A percentile compares a stretch with the other conserved stretches of the same genome.
phyloP scores from a whole-genome alignment of 2,888 invertebrate genomes.

The Xanthorhoe designata region DNA sequence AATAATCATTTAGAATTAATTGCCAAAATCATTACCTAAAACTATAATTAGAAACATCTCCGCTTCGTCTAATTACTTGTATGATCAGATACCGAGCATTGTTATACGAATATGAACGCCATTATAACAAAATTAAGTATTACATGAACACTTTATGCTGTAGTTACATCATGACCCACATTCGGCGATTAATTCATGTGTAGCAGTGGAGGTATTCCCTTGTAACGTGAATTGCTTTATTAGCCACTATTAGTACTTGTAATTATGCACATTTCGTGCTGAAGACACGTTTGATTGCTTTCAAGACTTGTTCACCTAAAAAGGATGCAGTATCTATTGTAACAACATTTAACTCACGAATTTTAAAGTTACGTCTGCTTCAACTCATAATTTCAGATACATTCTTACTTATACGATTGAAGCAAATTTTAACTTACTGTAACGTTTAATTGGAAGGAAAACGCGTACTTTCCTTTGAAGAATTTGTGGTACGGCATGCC shows the following conservation, averaged over 20 bases:
- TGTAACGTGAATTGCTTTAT: conserved; percentile 67
- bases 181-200: conserved; percentile 54
- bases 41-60: conserved; percentile 27
- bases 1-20: conserved; percentile 17
- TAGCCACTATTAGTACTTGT: conserved; percentile 51
- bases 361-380: background rate
- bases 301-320: conserved; percentile 19
- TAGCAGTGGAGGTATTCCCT: conserved; percentile 50
- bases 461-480: background rate
- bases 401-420: background rate
- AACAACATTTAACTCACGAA: conserved; percentile 1
- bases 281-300: conserved; percentile 27
- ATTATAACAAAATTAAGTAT: conserved; percentile 66
- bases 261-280: conserved; percentile 47
- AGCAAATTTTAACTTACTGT: background rate
- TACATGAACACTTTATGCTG: conserved; percentile 63
- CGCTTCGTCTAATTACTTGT: conserved; percentile 46
- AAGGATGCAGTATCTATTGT: conserved; percentile 6
- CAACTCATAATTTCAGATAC: no score
- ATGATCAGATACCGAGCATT: conserved; percentile 56
- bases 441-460: background rate
- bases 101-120: conserved; percentile 63
- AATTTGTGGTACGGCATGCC: background rate
- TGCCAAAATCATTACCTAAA: conserved; percentile 18
- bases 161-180: conserved; percentile 75